Evolutionary conservation across 2,113 vertebrate species (phyloP).

Genomic region (Actenoides hombroni): DNA sequence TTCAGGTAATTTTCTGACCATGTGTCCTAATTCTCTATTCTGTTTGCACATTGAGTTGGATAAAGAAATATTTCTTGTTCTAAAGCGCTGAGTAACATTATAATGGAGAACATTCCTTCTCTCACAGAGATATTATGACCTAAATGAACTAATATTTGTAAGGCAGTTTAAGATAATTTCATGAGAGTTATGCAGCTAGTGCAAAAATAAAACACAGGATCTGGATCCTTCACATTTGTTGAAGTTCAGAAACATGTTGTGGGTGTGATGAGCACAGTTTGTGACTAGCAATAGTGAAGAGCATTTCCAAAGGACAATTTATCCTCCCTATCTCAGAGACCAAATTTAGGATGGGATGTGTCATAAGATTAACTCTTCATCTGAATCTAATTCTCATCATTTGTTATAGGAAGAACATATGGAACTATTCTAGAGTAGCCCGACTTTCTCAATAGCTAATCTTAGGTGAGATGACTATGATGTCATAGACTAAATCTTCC

Average conservation of each 20-base stretch:
- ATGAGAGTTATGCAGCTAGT: not conserved
- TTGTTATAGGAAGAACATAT: not conserved
- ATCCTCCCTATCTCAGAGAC: not conserved
- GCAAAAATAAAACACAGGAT: conserved; percentile 17
- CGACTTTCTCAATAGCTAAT: not conserved
- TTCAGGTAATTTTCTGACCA: not conserved
- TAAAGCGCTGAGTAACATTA: not conserved
- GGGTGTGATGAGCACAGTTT: conserved; percentile 43
- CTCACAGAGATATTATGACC: not conserved
- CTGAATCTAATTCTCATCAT: not conserved
- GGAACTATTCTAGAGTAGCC: not conserved
- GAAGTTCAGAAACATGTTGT: not conserved
- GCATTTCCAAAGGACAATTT: conserved; percentile 38
- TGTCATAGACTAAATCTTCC: not conserved
- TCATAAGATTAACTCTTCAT: conserved; percentile 29
- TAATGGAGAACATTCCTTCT: conserved; percentile 10
- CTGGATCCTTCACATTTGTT: not conserved
- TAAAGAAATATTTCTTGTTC: not conserved
- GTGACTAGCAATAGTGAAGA: not conserved
- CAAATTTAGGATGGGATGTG: conserved; percentile 32
- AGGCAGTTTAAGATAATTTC: not conserved
- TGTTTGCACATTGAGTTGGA: not conserved
- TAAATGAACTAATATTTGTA: conserved; percentile 16
- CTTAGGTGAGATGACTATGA: not conserved
- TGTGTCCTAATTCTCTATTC: not conserved